These are phyloP conservation scores for Endotricha flammealis DNA, from an alignment of 2,888 invertebrate genomes.

Conservation along the genomic window DNA sequence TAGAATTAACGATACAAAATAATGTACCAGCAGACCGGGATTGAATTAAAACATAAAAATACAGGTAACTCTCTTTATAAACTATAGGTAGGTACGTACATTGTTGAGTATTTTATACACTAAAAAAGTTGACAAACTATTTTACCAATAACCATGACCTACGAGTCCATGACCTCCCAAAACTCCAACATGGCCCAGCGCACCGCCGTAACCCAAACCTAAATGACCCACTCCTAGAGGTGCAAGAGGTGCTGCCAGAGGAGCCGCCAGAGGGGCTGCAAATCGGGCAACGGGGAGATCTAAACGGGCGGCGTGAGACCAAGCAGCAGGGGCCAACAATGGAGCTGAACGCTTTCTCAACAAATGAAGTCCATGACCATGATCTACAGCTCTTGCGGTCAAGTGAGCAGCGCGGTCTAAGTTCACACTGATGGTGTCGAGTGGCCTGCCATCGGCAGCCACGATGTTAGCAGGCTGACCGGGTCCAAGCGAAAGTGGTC, in stretches of 20 bases:
- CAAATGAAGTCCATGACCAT: constrained; percentile 38
- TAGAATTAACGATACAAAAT: too few species aligned
- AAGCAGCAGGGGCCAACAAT: constrained; percentile 37
- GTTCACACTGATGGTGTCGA: constrained; percentile 69
- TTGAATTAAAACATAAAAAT: too few species aligned
- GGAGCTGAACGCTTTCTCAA: constrained; percentile 61
- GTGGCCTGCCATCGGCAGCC: constrained; percentile 65
- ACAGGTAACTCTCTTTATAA: constrained; percentile 70
- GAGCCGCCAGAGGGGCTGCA: constrained; percentile 29
- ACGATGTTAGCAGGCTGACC: constrained; percentile 66
- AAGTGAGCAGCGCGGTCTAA: constrained; percentile 62
- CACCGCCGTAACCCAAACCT: constrained; percentile 26
- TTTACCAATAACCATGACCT: constrained; percentile 45
- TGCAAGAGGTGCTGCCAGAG: constrained; percentile 30
- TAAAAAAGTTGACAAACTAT: constrained; percentile 23
- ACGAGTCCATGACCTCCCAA: constrained; percentile 25
- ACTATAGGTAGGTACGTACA: constrained; percentile 35
- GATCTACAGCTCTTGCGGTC: constrained; percentile 56
- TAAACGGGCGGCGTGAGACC: constrained; percentile 40
- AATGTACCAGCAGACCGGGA: too few species aligned
- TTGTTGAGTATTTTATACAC: constrained; percentile 30
- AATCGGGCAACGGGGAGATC: constrained; percentile 36
- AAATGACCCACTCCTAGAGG: constrained; percentile 17
- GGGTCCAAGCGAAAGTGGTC: constrained; percentile 63
- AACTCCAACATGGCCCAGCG: constrained; percentile 22